A percentile compares a stretch with the other conserved stretches of the same genome.
Conservation (phyloP, 1,140 invertebrate species). For the Drosophila micromelanica region DNA sequence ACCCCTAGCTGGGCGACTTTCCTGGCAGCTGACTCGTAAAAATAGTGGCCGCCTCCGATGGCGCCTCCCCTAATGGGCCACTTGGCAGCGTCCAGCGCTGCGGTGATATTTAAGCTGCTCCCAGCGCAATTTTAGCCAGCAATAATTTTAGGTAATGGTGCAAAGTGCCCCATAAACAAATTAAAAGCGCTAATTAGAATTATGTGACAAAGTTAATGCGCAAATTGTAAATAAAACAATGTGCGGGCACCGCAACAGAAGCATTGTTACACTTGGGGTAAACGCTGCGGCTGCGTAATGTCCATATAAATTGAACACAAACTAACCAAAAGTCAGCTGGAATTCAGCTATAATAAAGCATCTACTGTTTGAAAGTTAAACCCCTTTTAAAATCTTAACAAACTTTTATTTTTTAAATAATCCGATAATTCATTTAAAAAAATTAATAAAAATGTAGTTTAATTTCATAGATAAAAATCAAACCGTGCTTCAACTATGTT, state of each 20-base stretch:
- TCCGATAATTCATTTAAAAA: too few relatives aligned
- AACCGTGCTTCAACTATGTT: too few relatives aligned
- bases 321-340: neutral
- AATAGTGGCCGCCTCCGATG: slow-evolving; percentile 58
- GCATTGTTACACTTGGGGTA: slow-evolving; percentile 33
- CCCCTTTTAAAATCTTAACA: too few relatives aligned
- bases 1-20: slow-evolving; percentile 36
- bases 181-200: slow-evolving; percentile 83
- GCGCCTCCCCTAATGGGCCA: slow-evolving; percentile 60
- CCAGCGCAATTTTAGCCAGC: slow-evolving; percentile 71
- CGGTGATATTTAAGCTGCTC: slow-evolving; percentile 74
- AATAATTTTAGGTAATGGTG: slow-evolving; percentile 78
- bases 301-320: slow-evolving; percentile 19
- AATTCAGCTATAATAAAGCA: neutral
- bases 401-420: too few relatives aligned
- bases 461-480: too few relatives aligned
- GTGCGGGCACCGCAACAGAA: slow-evolving; percentile 33
- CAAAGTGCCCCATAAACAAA: slow-evolving; percentile 81
- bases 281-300: slow-evolving; percentile 41
- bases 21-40: slow-evolving; percentile 52
- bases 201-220: slow-evolving; percentile 82
- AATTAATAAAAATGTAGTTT: too few relatives aligned
- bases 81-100: slow-evolving; percentile 50
- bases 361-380: too few relatives aligned
- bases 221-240: slow-evolving; percentile 82